Evolutionary conservation across 2,113 vertebrate species (phyloP), one percentile per base, ranked within the genome.

Genomic region (Lipotes vexillifer): DNA sequence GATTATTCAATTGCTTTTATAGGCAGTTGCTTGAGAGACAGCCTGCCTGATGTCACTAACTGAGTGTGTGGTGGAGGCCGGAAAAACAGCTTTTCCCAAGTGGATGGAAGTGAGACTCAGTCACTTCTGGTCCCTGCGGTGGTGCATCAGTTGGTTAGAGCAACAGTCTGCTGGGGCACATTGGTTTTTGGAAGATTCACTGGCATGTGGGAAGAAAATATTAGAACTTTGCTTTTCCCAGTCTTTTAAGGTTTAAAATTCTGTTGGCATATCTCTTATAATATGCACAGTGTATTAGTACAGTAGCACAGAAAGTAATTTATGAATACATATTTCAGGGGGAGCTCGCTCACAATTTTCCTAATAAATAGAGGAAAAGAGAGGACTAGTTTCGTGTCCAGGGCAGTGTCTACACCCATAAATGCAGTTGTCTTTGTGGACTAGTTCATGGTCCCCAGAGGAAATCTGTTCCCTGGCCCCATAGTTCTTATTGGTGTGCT

Each of bases 1-100:
- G 0, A 13, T 46, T 9, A 15, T 14, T 41, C 0, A 0, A 0
- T 36, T 12, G 31, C 17, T 20, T 21, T 25, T 12, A 2, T 23
- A 31, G 15, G 27, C 15, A 27, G 29, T 61, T 59, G 55, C 61
- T 72, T 38, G 27, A 33, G 61, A 31, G 46, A 31, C 1, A 17
- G 12, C 27, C 25, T 38, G 29, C 33, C 52, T 4, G 36, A 12
- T 10, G 0, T 46, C n/a, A 20, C 23, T 41, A 8, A 15, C 2
- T 1, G 33, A 61, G 8, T 0, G 0, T 1, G 1, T 49, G 31
- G 65, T 2, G 7, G 18, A 25, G 29, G 55, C 72, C 21, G 3
- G 9, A 44, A 44, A 10, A 8, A 44, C 27, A 25, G 61, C 25
- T 69, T 57, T 65, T 38, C 23, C 2, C n/a, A 44, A 25, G 38